phyloP scores from a whole-genome alignment of 2,113 vertebrate genomes.

The Catharus bicknelli region DNA sequence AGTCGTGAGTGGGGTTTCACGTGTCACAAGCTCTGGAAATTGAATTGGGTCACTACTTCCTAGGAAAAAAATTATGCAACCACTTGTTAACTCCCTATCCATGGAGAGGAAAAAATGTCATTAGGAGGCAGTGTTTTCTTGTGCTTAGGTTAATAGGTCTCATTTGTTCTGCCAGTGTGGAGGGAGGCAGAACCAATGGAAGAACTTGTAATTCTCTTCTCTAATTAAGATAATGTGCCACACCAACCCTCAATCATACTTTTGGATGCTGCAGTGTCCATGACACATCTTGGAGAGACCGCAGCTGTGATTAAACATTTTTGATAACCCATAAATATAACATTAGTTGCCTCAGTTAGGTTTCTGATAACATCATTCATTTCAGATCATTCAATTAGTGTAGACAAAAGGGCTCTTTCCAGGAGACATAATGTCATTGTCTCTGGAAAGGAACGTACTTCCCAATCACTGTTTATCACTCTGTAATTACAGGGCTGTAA shows the following conservation, averaged over 20 bases:
- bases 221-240: conserved; percentile 42
- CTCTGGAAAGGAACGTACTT: conserved; percentile 62
- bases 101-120: neutral
- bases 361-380: conserved; percentile 66
- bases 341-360: conserved; percentile 50
- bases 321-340: conserved; percentile 65
- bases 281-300: neutral
- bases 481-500: conserved; percentile 71
- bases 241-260: neutral
- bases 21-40: accelerated
- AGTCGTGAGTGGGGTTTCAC: accelerated
- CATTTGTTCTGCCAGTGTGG: conserved; percentile 7
- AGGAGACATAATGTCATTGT: conserved; percentile 68
- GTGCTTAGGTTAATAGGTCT: conserved; percentile 28
- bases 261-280: conserved; percentile 14
- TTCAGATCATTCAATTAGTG: conserved; percentile 71
- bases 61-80: neutral
- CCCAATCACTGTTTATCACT: conserved; percentile 78
- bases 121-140: neutral
- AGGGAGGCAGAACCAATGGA: conserved; percentile 24
- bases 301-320: conserved; percentile 38
- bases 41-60: neutral
- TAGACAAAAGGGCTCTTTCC: conserved; percentile 59
- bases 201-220: conserved; percentile 30
- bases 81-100: neutral